Conservation (phyloP, 2,888 invertebrate genomes). For the Scrobipalpa atriplicella region DNA sequence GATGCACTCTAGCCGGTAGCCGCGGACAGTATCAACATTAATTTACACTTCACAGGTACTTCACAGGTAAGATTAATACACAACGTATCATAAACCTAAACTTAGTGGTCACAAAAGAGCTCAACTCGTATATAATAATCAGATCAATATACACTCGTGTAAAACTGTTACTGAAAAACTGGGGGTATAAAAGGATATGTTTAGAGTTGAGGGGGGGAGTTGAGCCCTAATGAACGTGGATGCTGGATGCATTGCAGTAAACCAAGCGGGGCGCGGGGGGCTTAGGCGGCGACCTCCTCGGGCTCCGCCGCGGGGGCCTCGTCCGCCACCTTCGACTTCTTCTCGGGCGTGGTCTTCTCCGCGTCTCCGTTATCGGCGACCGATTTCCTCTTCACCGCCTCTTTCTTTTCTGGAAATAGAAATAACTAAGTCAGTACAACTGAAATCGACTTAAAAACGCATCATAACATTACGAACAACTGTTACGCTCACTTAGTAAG, state of each 20-base stretch:
- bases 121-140: slow-evolving; percentile 61
- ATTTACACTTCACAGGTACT: slow-evolving; percentile 82
- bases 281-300: slow-evolving; percentile 83
- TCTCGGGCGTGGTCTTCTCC: slow-evolving; percentile 87
- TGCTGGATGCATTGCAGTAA: slow-evolving; percentile 81
- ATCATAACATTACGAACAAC: too few relatives aligned
- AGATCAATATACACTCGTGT: slow-evolving; percentile 53
- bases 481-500: too few relatives aligned
- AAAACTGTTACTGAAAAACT: slow-evolving; percentile 56
- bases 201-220: slow-evolving; percentile 54
- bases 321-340: slow-evolving; percentile 87
- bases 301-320: slow-evolving; percentile 81
- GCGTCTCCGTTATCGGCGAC: slow-evolving; percentile 80
- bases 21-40: slow-evolving; percentile 64
- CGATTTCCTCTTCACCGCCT: slow-evolving; percentile 88
- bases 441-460: neutral
- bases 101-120: slow-evolving; percentile 74
- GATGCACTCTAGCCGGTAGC: slow-evolving; percentile 65
- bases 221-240: slow-evolving; percentile 73
- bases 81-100: slow-evolving; percentile 73
- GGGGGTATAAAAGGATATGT: slow-evolving; percentile 64
- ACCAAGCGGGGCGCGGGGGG: slow-evolving; percentile 56
- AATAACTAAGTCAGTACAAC: slow-evolving; percentile 21
- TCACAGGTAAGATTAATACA: slow-evolving; percentile 78
- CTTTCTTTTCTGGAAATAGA: slow-evolving; percentile 72